Evolutionary conservation across 2,797 vertebrate genomes (phyloP).

Genomic region (Clarias fuscus): DNA sequence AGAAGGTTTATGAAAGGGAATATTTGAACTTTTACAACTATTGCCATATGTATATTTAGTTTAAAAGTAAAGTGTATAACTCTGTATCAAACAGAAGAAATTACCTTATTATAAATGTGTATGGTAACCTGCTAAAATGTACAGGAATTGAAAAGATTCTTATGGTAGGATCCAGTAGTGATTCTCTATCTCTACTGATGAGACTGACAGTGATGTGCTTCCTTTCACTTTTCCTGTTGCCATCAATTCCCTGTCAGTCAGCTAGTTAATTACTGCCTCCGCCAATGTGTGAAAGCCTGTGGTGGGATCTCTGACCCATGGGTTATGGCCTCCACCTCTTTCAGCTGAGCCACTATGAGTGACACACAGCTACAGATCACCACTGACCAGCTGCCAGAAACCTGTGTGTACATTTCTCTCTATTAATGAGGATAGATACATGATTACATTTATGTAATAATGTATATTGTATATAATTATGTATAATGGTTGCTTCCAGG

Average conservation of each 20-base stretch:
- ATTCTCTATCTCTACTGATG: slow-evolving; percentile 47
- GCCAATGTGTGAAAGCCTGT: slow-evolving; percentile 73
- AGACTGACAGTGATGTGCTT: slow-evolving; percentile 44
- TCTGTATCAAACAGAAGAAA: not conserved
- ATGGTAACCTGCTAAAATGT: not conserved
- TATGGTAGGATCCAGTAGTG: not conserved
- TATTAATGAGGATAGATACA: slow-evolving; percentile 14
- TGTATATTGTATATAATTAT: too few species aligned
- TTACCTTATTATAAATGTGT: not conserved
- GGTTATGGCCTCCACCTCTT: slow-evolving; percentile 52
- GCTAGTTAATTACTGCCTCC: slow-evolving; percentile 77
- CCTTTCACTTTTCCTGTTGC: slow-evolving; percentile 53
- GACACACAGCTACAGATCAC: slow-evolving; percentile 47
- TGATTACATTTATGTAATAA: slow-evolving; percentile 32
- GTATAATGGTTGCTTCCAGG: slow-evolving; percentile 27
- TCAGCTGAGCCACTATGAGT: slow-evolving; percentile 38
- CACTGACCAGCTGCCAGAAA: slow-evolving; percentile 68
- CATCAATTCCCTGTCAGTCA: slow-evolving; percentile 81
- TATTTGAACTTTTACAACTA: not conserved
- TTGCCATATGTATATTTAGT: not conserved
- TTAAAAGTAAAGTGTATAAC: not conserved
- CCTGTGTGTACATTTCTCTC: not conserved
- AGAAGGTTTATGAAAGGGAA: not conserved
- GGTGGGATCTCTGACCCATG: slow-evolving; percentile 78
- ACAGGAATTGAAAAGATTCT: not conserved